A percentile compares a stretch with the other conserved stretches of the same genome.
Evolutionary conservation across 2,888 invertebrate genomes (phyloP).

Genomic region (Oxyteleia sp.): DNA sequence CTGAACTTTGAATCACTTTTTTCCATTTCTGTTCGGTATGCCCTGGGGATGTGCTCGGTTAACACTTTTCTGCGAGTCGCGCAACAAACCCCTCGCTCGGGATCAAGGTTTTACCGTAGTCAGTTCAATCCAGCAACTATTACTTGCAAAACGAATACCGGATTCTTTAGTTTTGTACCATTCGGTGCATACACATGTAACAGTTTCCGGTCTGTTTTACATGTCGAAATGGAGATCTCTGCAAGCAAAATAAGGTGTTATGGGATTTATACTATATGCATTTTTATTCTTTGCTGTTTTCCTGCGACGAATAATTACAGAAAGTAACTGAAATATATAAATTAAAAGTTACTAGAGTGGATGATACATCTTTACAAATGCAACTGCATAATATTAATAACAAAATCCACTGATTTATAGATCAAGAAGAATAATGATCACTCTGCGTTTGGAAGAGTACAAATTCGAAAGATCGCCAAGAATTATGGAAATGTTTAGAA

Average conservation of each 20-base stretch:
- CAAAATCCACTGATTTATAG: constrained; percentile 22
- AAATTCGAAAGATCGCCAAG: constrained; percentile 20
- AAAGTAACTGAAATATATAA: too few relatives aligned
- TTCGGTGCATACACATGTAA: constrained; percentile 21
- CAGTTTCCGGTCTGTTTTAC: constrained; percentile 20
- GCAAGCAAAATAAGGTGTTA: neutral
- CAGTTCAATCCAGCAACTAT: constrained; percentile 3
- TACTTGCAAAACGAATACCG: constrained; percentile 21
- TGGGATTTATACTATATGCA: constrained; percentile 2
- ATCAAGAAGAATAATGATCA: constrained; percentile 15
- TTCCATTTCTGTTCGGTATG: constrained; percentile 30
- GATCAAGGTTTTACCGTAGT: constrained; percentile 31
- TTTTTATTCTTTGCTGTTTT: constrained; percentile 2
- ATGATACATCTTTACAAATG: constrained; percentile 1
- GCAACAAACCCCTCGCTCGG: constrained; percentile 31
- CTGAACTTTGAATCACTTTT: constrained; percentile 39
- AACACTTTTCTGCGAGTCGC: constrained; percentile 34
- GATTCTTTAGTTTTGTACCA: constrained; percentile 20
- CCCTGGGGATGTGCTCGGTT: constrained; percentile 36
- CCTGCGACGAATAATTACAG: too few relatives aligned
- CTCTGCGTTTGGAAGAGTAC: constrained; percentile 17
- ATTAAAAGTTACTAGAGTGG: too few relatives aligned
- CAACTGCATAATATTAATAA: constrained; percentile 21
- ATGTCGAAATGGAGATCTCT: constrained; percentile 6
- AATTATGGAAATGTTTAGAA: constrained; percentile 29